Base-by-base conservation (phyloP, 2,797 vertebrate genomes). In the Naso thynnoides region DNA sequence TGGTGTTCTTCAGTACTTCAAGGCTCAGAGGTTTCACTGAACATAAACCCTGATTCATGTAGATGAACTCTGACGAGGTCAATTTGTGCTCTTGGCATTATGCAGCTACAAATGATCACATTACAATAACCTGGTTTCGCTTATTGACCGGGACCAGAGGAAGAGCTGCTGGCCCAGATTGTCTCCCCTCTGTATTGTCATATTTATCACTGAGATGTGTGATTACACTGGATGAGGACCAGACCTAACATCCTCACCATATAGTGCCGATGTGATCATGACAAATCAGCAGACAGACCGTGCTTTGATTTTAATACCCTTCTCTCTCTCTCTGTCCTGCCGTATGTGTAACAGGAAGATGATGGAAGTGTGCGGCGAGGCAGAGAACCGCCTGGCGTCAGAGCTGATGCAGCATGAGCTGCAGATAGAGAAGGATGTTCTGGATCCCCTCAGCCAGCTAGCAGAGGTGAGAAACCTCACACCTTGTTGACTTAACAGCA, bases 301-400 rank as follows among this genome's bases (percentile, higher is more conserved):
- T 44, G 48, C 39, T 71, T n/a, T 11, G 13, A 45, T 38, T 55
- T 44, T 67, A 68, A 73, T 53, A 27, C 16, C 2, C 8, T 2
- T 16, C 1, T 61, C 31, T 23, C 31, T 23, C n/a, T 75, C 7
- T 59, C 6, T 58, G 18, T 63, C 26, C 8, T 47, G 41, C 24
- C 63, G 42, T 69, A 19, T 69, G 44, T 79, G 44, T 59, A 24
- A 76, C 89, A 99, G 98, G 92, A 99, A 98, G 90, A 97, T 98
- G 95, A 96, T 99, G 92, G 96, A 97, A 78, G 95, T 97, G 0
- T 99, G 98, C 29, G 97, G 97, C 0, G 98, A 99, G 13, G 97
- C 96, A 0, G 98, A 99, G 91, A 98, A 95, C 31, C 95, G 95
- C 45, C 94, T 99, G 90, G 96, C 98, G 0, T 94, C 96, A 6